Base-by-base conservation (phyloP, 2,888 invertebrate genomes). In the Cryptops parisi region DNA sequence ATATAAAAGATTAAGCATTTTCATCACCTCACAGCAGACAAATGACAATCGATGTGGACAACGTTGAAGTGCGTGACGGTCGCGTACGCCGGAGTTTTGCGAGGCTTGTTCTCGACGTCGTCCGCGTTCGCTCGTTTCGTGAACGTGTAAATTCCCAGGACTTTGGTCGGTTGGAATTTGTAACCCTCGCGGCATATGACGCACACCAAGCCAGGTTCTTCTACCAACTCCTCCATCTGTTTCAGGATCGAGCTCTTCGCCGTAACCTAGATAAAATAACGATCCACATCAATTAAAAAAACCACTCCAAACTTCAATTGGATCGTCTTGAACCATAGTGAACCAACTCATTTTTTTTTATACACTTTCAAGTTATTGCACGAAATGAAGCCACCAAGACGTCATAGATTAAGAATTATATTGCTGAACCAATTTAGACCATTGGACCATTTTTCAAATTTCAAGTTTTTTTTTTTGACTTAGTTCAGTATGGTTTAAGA, bases 31-130 rank as follows among this genome's bases (percentile, higher is more conserved):
- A 97, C 94, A 24, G 97, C 97, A 1, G 89, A 87, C 77, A 91
- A 89, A 71, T 98, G 97, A 65, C 97, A 98, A 69, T 97, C 97
- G 2, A 96, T 84, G 70, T 98, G 97, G 24, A 97, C 93, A 38
- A 96, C 84, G 73, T 97, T 97, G 74, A 97, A 97, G 73, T 97
- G 96, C 15, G 93, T 91, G 33, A 97, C 96, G 0, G 96, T 96
- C 48, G 85, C 84, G 71, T 93, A 94, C 52, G 74, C 75, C 61
- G 65, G 56, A 1, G 86, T 84, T 71, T 91, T 91, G 58, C 91
- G 76, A 39, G 85, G 79, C 56, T 91, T 90, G 58, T 80, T 77
- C 70, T 96, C 96, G 67, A 78, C 86, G 65, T 94, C 93, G 60
- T 97, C 96, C 40, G 94, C 82, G 63, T 88, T 85, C 62, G 88